Conservation (phyloP, 2,888 invertebrate genomes). For the Cryptocheilus praepositus region DNA sequence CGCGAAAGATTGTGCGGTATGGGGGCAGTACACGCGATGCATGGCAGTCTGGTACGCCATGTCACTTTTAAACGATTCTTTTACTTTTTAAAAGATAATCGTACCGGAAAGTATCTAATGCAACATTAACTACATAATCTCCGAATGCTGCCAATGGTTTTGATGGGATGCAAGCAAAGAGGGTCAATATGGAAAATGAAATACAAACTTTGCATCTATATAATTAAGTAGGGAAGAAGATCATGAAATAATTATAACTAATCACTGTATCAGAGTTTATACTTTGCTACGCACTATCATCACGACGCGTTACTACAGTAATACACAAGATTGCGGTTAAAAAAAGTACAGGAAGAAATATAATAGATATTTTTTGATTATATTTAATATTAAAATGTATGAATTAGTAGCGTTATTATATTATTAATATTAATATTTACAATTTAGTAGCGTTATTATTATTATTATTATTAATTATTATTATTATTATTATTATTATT, state of each 20-base stretch:
- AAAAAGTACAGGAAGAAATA: conserved; percentile 55
- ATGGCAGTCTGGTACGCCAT: conserved; percentile 57
- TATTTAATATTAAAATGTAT: conserved; percentile 72
- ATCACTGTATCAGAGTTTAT: conserved; percentile 34
- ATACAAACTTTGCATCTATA: conserved; percentile 29
- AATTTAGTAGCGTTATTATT: conserved; percentile 62
- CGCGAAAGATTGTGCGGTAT: conserved; percentile 31
- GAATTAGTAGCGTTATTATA: conserved; percentile 69
- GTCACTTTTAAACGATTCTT: conserved; percentile 49
- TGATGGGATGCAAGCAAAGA: conserved; percentile 47
- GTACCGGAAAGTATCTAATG: conserved; percentile 31
- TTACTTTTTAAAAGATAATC: conserved; percentile 37
- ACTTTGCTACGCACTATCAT: conserved; percentile 39
- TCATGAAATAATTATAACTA: conserved; percentile 31
- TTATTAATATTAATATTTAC: conserved; percentile 64
- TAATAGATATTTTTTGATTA: conserved; percentile 71
- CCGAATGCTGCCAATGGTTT: conserved; percentile 59
- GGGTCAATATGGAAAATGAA: conserved; percentile 20
- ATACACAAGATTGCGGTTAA: conserved; percentile 34
- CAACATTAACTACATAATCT: conserved; percentile 41
- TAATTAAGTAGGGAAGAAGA: conserved; percentile 23
- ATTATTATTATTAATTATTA: conserved; percentile 52
- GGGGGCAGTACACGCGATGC: conserved; percentile 33
- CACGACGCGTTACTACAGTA: conserved; percentile 40
- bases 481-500: conserved; percentile 51